Evolutionary conservation across 2,888 invertebrate species (phyloP).

Genomic region (Spodoptera littoralis): DNA sequence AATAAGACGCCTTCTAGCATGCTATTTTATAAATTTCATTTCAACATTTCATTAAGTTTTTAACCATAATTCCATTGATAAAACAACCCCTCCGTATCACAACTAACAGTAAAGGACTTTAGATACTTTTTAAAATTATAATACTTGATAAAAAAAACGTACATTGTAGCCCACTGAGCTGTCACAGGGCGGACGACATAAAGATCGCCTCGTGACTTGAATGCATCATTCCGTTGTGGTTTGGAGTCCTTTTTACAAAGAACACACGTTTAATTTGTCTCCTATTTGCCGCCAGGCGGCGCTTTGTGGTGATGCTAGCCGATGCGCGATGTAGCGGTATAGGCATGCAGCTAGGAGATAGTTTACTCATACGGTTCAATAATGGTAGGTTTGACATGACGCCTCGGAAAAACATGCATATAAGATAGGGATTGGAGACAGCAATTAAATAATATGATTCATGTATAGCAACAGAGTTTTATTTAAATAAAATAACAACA

Average conservation of each 20-base stretch:
- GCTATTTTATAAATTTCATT: too few relatives aligned
- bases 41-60: too few relatives aligned
- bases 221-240: slow-evolving; percentile 63
- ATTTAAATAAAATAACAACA: too few relatives aligned
- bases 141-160: slow-evolving; percentile 18
- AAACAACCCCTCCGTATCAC: too few relatives aligned
- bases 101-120: too few relatives aligned
- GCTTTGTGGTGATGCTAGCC: slow-evolving; percentile 57
- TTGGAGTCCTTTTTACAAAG: slow-evolving; percentile 53
- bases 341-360: slow-evolving; percentile 29
- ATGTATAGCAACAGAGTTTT: too few relatives aligned
- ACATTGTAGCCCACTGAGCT: slow-evolving; percentile 31
- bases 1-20: too few relatives aligned
- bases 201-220: slow-evolving; percentile 71
- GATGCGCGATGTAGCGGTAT: slow-evolving; percentile 7
- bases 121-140: slow-evolving; percentile 1
- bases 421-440: too few relatives aligned
- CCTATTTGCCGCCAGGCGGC: slow-evolving; percentile 72
- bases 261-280: slow-evolving; percentile 78
- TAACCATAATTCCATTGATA: too few relatives aligned
- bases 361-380: neutral
- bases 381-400: too few relatives aligned
- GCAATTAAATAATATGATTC: too few relatives aligned
- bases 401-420: too few relatives aligned
- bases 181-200: slow-evolving; percentile 61